These are phyloP conservation scores for Siniperca chuatsi DNA, from an alignment of 2,113 vertebrate species.

Conservation along the genomic window DNA sequence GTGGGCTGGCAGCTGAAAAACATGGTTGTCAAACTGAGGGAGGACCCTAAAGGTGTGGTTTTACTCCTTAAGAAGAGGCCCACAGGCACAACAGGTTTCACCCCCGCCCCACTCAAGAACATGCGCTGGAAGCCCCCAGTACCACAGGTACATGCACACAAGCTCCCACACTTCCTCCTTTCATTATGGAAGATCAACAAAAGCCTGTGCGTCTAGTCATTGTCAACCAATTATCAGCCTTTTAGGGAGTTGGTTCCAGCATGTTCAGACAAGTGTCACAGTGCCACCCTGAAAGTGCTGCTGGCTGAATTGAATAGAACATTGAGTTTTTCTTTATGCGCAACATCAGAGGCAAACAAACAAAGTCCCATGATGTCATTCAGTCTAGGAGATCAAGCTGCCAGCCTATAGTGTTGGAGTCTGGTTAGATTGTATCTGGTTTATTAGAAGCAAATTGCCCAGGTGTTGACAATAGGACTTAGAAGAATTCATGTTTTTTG, in stretches of 20 bases:
- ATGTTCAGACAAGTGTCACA: constrained; percentile 64
- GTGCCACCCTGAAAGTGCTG: constrained; percentile 57
- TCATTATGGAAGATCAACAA: constrained; percentile 28
- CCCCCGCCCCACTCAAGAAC: constrained; percentile 95
- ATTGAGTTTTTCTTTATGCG: constrained; percentile 17
- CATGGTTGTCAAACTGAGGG: constrained; percentile 93
- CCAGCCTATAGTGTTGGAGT: neutral
- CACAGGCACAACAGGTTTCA: constrained; percentile 90
- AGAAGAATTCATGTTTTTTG: neutral
- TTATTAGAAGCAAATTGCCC: constrained; percentile 34
- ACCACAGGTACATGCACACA: constrained; percentile 87
- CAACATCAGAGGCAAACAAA: constrained; percentile 34
- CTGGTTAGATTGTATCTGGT: constrained; percentile 27
- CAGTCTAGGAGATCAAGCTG: constrained; percentile 24
- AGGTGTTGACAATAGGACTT: constrained; percentile 5
- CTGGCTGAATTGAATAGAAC: neutral
- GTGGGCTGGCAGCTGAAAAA: constrained; percentile 99
- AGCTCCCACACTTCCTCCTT: constrained; percentile 16
- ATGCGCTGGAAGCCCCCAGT: constrained; percentile 95
- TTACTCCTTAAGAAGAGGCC: constrained; percentile 96
- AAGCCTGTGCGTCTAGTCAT: constrained; percentile 38
- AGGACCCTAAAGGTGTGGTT: constrained; percentile 92
- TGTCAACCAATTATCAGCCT: constrained; percentile 66
- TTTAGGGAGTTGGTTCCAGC: constrained; percentile 67
- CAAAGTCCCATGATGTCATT: constrained; percentile 53